Base-by-base conservation (phyloP, 2,113 vertebrate genomes). In the Eidolon helvum region DNA sequence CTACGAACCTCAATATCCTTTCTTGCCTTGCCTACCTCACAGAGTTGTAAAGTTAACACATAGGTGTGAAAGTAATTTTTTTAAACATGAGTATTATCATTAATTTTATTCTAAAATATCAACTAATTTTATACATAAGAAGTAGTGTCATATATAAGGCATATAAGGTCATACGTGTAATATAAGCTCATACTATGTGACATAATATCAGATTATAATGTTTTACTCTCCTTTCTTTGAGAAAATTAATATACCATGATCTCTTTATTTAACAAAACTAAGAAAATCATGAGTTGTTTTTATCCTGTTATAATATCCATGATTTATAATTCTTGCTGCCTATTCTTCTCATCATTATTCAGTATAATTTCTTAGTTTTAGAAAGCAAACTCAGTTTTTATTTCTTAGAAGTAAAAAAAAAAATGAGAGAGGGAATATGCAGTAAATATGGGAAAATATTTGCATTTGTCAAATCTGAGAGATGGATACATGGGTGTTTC, bases 261-360 rank as follows among this genome's bases (percentile, higher is more conserved):
- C 18, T 87, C 38, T 80, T 43, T 35, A 15, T 87, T 90, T 84
- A 78, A 85, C 24, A 94, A 78, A 84, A 88, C 77, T 86, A 45
- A 78, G 53, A 96, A 95, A 89, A 94, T 65, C 8, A 72, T 80
- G 65, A 88, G 65, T 55, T 90, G 38, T 87, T 91, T 88, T 80
- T 71, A 92, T 84, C 61, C 53, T 85, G 28, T 43, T 90, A 4
- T 59, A 91, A 53, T 66, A 59, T 61, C 19, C 38, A 55, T 84
- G 18, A 57, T 89, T 95, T 96, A 66, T 89, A 68, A 95, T 84
- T 33, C 53, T 85, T 79, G 10, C n/a, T 90, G 18, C 48, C 38
- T 83, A 69, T 91, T 82, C 69, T n/a, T 84, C 33, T 68, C 68
- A 45, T 82, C 50, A 91, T 86, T 93, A 87, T 87, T 74, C 68